Evolutionary conservation across 2,888 invertebrate species (phyloP).

Genomic region (Phortica okadai): DNA sequence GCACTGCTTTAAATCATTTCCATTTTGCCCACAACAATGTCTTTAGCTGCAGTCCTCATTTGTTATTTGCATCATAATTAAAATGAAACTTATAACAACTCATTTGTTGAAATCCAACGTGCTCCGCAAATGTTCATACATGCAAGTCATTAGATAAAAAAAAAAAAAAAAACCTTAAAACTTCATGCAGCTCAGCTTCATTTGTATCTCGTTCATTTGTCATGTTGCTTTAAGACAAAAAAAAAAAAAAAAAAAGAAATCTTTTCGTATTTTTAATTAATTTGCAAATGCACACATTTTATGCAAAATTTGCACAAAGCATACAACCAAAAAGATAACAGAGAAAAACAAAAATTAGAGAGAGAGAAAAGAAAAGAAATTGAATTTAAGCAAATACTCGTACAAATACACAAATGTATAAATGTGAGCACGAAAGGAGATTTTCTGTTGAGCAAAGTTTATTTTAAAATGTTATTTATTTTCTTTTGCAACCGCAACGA

Average conservation of each 20-base stretch:
- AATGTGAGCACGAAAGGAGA: neutral
- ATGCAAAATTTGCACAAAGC: conserved; percentile 36
- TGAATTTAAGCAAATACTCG: conserved; percentile 10
- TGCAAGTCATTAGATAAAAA: too few relatives aligned
- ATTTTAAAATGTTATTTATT: neutral
- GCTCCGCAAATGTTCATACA: too few relatives aligned
- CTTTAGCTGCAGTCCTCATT: too few relatives aligned
- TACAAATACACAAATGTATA: neutral
- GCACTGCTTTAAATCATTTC: too few relatives aligned
- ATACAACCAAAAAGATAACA: conserved; percentile 51
- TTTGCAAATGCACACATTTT: neutral
- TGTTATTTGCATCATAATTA: too few relatives aligned
- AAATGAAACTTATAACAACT: too few relatives aligned
- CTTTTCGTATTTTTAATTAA: neutral
- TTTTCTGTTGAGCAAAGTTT: neutral
- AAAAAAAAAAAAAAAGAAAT: neutral
- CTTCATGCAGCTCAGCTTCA: too few relatives aligned
- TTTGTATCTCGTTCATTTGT: neutral
- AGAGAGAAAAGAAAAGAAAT: conserved; percentile 45
- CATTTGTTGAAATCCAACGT: too few relatives aligned
- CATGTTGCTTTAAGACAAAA: neutral
- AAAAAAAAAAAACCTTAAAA: too few relatives aligned
- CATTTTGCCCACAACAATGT: too few relatives aligned
- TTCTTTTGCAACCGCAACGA: conserved; percentile 20
- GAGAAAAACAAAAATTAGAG: conserved; percentile 38